Conservation (phyloP, 2,888 invertebrate genomes). For the Leptothorax acervorum region DNA sequence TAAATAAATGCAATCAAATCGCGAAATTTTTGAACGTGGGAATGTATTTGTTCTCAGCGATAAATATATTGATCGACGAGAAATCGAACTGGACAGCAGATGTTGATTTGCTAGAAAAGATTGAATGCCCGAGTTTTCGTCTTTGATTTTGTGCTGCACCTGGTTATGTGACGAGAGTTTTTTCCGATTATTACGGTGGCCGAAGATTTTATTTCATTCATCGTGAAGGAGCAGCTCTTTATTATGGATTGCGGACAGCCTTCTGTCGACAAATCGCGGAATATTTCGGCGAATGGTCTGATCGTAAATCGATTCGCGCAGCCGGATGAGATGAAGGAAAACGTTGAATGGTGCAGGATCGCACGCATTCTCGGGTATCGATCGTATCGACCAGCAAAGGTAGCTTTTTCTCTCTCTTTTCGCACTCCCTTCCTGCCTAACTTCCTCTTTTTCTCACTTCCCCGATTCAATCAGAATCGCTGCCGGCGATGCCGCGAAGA, state of each 20-base stretch:
- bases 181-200: slow-evolving; percentile 25
- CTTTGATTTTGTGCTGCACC: neutral
- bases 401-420: neutral
- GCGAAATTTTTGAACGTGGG: neutral
- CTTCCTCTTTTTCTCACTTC: slow-evolving; percentile 22
- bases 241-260: slow-evolving; percentile 44
- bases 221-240: slow-evolving; percentile 32
- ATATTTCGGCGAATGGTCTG: slow-evolving; percentile 51
- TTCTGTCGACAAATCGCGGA: slow-evolving; percentile 48
- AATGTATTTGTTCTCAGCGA: neutral
- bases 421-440: neutral
- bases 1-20: neutral
- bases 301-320: slow-evolving; percentile 56
- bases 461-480: slow-evolving; percentile 61
- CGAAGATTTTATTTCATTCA: slow-evolving; percentile 38
- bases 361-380: slow-evolving; percentile 43
- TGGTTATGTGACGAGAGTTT: slow-evolving; percentile 22
- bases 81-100: neutral
- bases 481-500: slow-evolving; percentile 42
- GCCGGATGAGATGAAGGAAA: slow-evolving; percentile 39
- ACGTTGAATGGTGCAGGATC: slow-evolving; percentile 34
- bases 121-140: neutral
- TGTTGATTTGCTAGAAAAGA: neutral
- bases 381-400: slow-evolving; percentile 40
- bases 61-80: neutral